Evolutionary conservation across 2,797 vertebrate genomes (phyloP).

Genomic region (Glyptemys insculpta): DNA sequence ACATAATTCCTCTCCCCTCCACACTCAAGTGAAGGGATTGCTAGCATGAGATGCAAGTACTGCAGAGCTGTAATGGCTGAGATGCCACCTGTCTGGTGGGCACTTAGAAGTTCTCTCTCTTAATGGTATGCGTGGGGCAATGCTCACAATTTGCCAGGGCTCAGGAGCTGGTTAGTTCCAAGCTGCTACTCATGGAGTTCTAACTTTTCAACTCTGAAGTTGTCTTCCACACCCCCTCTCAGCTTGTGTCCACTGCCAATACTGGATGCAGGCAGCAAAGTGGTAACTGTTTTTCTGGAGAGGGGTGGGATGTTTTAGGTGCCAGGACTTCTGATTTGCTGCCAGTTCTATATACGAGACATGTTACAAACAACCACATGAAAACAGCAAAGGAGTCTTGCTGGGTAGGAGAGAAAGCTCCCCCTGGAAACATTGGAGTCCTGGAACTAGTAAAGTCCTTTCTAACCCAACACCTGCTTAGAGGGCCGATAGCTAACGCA

Average conservation of each 20-base stretch:
- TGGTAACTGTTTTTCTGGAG: constrained; percentile 18
- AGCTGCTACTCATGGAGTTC: neutral
- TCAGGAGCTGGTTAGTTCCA: neutral
- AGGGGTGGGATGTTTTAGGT: neutral
- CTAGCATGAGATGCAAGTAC: neutral
- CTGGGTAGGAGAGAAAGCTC: neutral
- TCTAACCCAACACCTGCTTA: neutral
- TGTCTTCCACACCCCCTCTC: neutral
- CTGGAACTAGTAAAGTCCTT: neutral
- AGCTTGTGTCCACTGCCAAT: neutral
- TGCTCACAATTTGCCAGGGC: neutral
- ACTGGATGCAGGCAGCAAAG: neutral
- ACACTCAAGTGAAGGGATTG: neutral
- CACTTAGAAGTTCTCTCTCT: neutral
- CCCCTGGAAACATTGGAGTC: constrained; percentile 20
- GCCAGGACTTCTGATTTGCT: constrained; percentile 6
- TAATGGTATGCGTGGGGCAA: neutral
- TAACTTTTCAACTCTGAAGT: neutral
- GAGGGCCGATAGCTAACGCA: neutral
- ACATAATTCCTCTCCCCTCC: neutral
- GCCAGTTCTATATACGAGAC: neutral
- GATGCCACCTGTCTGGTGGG: neutral
- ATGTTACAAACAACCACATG: constrained; percentile 43
- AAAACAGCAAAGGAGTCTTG: constrained; percentile 22
- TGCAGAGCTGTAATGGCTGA: neutral